A percentile compares a stretch with the other conserved stretches of the same genome.
These are phyloP conservation scores for Linyphia triangularis DNA, from an alignment of 2,888 invertebrate genomes.

Conservation along the genomic window DNA sequence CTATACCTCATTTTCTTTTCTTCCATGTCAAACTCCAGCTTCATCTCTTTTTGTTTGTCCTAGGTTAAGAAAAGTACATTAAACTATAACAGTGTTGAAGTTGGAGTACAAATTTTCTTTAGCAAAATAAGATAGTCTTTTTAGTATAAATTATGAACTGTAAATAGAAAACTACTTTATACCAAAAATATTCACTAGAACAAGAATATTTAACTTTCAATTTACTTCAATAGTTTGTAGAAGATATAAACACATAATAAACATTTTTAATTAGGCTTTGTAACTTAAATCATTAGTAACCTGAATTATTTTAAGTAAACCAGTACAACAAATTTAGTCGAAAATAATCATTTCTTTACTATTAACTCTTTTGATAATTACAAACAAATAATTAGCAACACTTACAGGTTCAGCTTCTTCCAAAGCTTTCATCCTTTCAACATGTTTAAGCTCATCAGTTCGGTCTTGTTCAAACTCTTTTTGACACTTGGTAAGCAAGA, in stretches of 20 bases:
- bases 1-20: slow-evolving; percentile 88
- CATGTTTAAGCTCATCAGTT: slow-evolving; percentile 84
- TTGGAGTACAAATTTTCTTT: not conserved
- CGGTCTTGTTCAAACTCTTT: slow-evolving; percentile 92
- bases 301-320: too few relatives aligned
- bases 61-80: slow-evolving; percentile 77
- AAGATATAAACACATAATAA: too few relatives aligned
- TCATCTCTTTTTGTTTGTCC: slow-evolving; percentile 87
- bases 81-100: not conserved
- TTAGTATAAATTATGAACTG: not conserved
- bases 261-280: too few relatives aligned
- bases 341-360: too few relatives aligned
- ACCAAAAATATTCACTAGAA: not conserved
- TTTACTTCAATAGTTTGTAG: too few relatives aligned
- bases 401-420: slow-evolving; percentile 83
- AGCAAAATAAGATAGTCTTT: not conserved
- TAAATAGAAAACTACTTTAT: not conserved
- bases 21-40: slow-evolving; percentile 85
- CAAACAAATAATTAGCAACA: not conserved
- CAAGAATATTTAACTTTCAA: not conserved
- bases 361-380: too few relatives aligned
- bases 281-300: too few relatives aligned
- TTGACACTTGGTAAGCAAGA: slow-evolving; percentile 92
- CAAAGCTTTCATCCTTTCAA: slow-evolving; percentile 83
- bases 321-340: too few relatives aligned